Base-by-base conservation (phyloP, 1,140 invertebrate genomes). In the Drosophila burlai region DNA sequence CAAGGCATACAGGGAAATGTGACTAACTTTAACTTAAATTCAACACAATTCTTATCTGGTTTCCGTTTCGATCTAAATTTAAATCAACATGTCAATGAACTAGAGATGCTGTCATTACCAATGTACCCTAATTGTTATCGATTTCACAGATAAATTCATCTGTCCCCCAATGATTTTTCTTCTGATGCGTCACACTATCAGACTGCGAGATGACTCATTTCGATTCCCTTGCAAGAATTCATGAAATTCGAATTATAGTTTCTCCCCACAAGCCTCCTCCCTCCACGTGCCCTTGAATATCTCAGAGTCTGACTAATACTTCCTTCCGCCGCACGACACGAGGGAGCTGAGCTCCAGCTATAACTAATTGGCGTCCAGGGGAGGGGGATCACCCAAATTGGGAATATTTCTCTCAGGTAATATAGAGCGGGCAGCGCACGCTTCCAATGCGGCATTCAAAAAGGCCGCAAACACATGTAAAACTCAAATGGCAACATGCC, bases 401-500 rank as follows among this genome's bases (percentile, higher is more conserved):
- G 68, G 24, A 16, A 38, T 64, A 54, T 43, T n/a, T 72, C 16
- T 74, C 47, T 42, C 59, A 75, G 72, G 69, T 43, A 74, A 74
- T 61, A 31, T 62, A 47, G 72, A 75, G 72, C 73, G 62, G 69
- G 42, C 45, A 16, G 71, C 45, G 62, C 69, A 75, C 72, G 73
- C 60, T 71, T 66, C 46, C 72, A 66, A 76, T 36, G 72, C 59
- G 65, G 83, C 81, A 81, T 79, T 89, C 77, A 89, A 90, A 77
- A 81, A 68, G 62, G 81, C 84, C 84, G 84, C 84, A 76, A 89
- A 89, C 84, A 89, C 81, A 89, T 89, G 84, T 89, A 89, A 87
- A 90, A 90, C 84, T 90, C 84, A 87, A 87, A 87, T 89, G 84
- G 84, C 83, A 87, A 87, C 83, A 87, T 89, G 83, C 83, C 83